Evolutionary conservation across 2,797 vertebrate species (phyloP).

Genomic region (Buceros bicornis): DNA sequence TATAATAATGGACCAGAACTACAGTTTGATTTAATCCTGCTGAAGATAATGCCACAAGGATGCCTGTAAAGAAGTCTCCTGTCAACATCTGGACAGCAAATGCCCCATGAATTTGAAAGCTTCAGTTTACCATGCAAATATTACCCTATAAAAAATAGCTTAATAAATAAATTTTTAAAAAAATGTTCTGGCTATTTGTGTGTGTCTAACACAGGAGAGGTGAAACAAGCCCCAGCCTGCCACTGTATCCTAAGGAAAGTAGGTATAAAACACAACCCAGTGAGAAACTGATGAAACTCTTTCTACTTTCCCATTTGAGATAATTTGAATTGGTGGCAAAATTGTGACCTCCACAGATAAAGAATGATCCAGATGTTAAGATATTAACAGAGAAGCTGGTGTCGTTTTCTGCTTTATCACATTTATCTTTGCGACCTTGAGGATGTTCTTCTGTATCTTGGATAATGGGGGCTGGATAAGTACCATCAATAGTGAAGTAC

Average conservation of each 20-base stretch:
- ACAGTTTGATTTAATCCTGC: neutral
- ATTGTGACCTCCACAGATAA: neutral
- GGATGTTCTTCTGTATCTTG: neutral
- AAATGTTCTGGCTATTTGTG: rapidly evolving
- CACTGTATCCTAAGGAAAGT: neutral
- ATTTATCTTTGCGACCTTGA: neutral
- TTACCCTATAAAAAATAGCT: neutral
- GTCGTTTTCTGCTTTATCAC: neutral
- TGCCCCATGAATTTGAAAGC: neutral
- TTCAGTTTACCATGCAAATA: neutral
- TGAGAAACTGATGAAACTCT: neutral
- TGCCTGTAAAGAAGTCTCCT: neutral
- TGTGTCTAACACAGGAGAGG: neutral
- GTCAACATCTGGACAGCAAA: neutral
- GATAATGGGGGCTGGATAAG: neutral
- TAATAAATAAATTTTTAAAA: neutral
- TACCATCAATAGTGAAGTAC: neutral
- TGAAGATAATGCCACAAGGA: neutral
- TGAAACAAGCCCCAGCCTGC: neutral
- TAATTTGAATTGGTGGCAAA: neutral
- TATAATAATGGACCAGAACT: neutral
- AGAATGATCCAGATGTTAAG: neutral
- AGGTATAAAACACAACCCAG: neutral
- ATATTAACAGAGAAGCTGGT: neutral
- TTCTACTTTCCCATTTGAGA: neutral